These are phyloP conservation scores for Drosophila nikananu DNA, from an alignment of 1,140 invertebrate species.

Conservation along the genomic window DNA sequence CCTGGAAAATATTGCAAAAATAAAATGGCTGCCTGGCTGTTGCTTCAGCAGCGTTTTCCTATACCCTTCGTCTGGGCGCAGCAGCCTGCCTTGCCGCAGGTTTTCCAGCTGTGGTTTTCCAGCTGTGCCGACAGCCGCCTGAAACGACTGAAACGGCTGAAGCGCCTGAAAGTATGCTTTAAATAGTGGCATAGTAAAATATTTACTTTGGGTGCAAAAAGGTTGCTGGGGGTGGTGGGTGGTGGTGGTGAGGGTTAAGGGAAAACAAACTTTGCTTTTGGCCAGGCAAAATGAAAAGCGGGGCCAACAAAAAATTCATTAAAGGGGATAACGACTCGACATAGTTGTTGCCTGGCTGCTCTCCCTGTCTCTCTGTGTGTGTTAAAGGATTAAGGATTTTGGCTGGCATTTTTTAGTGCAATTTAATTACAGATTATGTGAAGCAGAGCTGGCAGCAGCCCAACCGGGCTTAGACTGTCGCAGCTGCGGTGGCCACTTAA, in stretches of 20 bases:
- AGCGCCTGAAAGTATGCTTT: constrained; percentile 69
- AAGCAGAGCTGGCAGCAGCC: constrained; percentile 49
- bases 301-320: constrained; percentile 76
- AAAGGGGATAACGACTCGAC: constrained; percentile 79
- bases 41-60: constrained; percentile 43
- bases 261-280: constrained; percentile 50
- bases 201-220: constrained; percentile 76
- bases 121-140: constrained; percentile 59
- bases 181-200: constrained; percentile 81
- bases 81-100: constrained; percentile 22
- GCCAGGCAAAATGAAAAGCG: constrained; percentile 56
- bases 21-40: constrained; percentile 76
- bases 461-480: constrained; percentile 3
- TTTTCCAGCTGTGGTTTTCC: constrained; percentile 55
- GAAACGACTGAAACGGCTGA: neutral
- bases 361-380: constrained; percentile 10
- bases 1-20: constrained; percentile 81
- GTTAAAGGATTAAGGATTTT: constrained; percentile 68
- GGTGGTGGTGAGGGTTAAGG: constrained; percentile 9
- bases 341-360: constrained; percentile 62
- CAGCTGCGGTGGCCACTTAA: constrained; percentile 26
- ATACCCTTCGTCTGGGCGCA: constrained; percentile 8
- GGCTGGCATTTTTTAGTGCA: constrained; percentile 66
- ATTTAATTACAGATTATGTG: constrained; percentile 80
- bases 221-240: constrained; percentile 5